Evolutionary conservation across 2,797 vertebrate species (phyloP).

Genomic region (Limnodromus scolopaceus): DNA sequence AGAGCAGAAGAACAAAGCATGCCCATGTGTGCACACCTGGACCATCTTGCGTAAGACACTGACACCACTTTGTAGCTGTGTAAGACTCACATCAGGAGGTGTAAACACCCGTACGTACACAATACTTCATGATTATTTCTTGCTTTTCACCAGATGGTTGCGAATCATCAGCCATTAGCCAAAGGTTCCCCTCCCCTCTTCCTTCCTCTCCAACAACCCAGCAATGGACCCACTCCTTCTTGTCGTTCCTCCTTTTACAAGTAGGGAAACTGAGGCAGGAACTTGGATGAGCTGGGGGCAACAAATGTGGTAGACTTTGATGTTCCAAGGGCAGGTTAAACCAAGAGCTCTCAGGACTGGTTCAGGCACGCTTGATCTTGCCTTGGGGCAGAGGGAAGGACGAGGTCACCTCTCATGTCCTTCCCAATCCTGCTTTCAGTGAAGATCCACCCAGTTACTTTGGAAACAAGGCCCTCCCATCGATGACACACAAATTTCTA

Average conservation of each 20-base stretch:
- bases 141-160: background rate
- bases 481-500: background rate
- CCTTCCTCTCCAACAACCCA: background rate
- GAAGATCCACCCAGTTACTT: slow-evolving; percentile 10
- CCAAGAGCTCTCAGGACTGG: background rate
- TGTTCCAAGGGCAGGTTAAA: background rate
- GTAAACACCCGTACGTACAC: background rate
- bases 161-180: background rate
- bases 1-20: background rate
- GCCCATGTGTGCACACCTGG: background rate
- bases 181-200: background rate
- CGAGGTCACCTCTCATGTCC: background rate
- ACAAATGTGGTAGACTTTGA: background rate
- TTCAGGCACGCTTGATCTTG: background rate
- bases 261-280: background rate
- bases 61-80: background rate
- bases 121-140: background rate
- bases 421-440: background rate
- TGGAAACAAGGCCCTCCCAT: slow-evolving; percentile 33
- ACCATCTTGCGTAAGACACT: background rate
- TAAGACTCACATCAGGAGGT: background rate
- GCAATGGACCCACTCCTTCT: background rate
- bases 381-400: slow-evolving; percentile 5
- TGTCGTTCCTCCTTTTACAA: background rate
- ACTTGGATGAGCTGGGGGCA: background rate